Evolutionary conservation across 1,140 invertebrate genomes (phyloP), one percentile per base, ranked within the genome.

Genomic region (Drosophila neocordata): DNA sequence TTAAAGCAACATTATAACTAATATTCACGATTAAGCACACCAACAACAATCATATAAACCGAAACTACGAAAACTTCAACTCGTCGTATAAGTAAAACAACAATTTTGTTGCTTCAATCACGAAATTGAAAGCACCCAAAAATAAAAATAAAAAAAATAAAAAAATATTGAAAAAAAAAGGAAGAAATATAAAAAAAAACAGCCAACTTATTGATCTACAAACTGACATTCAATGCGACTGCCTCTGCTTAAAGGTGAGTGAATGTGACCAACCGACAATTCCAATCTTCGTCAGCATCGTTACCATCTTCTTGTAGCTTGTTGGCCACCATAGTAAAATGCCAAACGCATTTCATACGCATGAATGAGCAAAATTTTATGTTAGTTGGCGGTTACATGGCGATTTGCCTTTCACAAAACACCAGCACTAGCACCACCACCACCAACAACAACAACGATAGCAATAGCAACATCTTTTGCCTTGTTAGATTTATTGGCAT

Each of bases 161-260:
- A 44, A 44, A 44, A 15, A 44, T 44, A 15, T 31, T 13, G 13
- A 44, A 44, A 44, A 13, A 79, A 68, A 68, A 73, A 81, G 79
- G 78, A 87, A 81, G 74, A 24, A 24, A 24, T 24, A 24, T 2
- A 44, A 62, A 58, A 52, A 71, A 48, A 62, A 60, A 15, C 38
- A 58, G 58, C 37, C 15, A 65, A 74, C 72, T 62, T 56, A 55
- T 60, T 76, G 73, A 65, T 76, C 66, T 51, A 69, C 76, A 70
- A 85, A 64, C 65, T 76, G 79, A 76, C 73, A 76, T 75, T 75
- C 72, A 84, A 65, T 74, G 80, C 63, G 70, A 82, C 56, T 85
- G 81, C 81, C 81, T 48, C 41, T 48, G 82, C 75, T 87, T 66
- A 75, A 81, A 87, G 81, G 81, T 85, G 79, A 85, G 81, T 85